A percentile compares a stretch with the other conserved stretches of the same genome.
phyloP scores from a whole-genome alignment of 2,113 vertebrate species.

The Anseranas semipalmata region DNA sequence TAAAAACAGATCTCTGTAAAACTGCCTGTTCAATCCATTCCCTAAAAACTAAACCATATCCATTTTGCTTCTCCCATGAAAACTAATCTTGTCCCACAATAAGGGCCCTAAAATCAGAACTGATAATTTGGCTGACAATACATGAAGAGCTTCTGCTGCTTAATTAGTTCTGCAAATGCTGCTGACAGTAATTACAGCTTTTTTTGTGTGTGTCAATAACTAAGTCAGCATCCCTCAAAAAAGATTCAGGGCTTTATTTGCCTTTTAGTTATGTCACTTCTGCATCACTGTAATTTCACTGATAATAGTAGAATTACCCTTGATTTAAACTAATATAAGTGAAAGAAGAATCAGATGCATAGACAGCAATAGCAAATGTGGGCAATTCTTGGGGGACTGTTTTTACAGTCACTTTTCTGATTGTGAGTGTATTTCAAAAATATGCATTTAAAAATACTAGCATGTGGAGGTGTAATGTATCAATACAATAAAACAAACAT shows the following conservation, averaged over 20 bases:
- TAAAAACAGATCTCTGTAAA: not conserved
- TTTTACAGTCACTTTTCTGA: not conserved
- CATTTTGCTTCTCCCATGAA: not conserved
- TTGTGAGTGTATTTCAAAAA: not conserved
- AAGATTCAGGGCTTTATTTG: not conserved
- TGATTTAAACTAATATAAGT: not conserved
- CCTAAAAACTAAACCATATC: not conserved
- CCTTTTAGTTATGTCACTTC: not conserved
- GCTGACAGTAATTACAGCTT: constrained; percentile 44
- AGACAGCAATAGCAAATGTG: not conserved
- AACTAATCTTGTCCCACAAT: not conserved
- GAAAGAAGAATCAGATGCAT: not conserved
- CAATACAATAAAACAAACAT: not conserved
- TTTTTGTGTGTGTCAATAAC: constrained; percentile 40
- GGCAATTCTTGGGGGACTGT: not conserved
- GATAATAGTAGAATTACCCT: not conserved
- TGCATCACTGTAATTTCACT: constrained; percentile 5
- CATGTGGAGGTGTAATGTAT: not conserved
- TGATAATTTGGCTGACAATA: constrained; percentile 40
- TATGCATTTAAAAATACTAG: not conserved
- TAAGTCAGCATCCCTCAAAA: constrained; percentile 25
- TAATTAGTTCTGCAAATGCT: constrained; percentile 43
- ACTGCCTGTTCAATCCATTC: not conserved
- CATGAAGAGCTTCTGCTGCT: not conserved
- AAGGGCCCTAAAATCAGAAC: constrained; percentile 23